Conservation (phyloP, 2,888 invertebrate genomes). For the Drosophila melanocephala region DNA sequence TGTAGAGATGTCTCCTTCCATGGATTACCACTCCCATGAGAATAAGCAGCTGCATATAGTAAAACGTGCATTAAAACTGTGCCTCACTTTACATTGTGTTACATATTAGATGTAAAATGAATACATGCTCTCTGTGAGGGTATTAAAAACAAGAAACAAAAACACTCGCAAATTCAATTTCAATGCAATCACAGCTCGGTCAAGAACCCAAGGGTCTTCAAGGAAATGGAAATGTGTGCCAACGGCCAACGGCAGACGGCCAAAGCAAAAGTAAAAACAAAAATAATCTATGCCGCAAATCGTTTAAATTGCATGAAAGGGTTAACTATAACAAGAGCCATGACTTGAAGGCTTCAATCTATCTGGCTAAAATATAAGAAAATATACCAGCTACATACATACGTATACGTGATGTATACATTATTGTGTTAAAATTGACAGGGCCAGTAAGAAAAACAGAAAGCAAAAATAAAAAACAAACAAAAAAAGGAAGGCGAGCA, state of each 20-base stretch:
- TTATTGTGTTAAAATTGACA: conserved; percentile 42
- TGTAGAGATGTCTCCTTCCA: background rate
- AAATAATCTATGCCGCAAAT: conserved; percentile 71
- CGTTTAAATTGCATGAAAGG: conserved; percentile 57
- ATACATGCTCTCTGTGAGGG: background rate
- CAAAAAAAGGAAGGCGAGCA: conserved; percentile 12
- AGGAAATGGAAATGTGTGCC: conserved; percentile 32
- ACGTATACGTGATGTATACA: conserved; percentile 13
- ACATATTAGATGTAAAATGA: background rate
- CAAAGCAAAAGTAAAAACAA: conserved; percentile 21
- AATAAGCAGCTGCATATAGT: background rate
- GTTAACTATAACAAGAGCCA: conserved; percentile 55
- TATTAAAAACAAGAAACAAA: conserved; percentile 29
- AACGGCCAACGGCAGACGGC: conserved; percentile 23
- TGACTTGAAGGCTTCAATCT: conserved; percentile 48
- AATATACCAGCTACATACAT: conserved; percentile 5
- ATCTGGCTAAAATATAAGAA: conserved; percentile 34
- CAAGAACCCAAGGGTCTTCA: conserved; percentile 8
- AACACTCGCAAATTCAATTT: conserved; percentile 70
- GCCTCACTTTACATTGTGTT: background rate
- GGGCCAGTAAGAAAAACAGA: conserved; percentile 17
- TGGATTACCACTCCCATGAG: background rate
- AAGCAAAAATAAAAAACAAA: background rate
- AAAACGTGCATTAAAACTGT: background rate
- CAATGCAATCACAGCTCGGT: conserved; percentile 64